Base-by-base conservation (phyloP, 2,797 vertebrate genomes). In the Oreochromis mossambicus region DNA sequence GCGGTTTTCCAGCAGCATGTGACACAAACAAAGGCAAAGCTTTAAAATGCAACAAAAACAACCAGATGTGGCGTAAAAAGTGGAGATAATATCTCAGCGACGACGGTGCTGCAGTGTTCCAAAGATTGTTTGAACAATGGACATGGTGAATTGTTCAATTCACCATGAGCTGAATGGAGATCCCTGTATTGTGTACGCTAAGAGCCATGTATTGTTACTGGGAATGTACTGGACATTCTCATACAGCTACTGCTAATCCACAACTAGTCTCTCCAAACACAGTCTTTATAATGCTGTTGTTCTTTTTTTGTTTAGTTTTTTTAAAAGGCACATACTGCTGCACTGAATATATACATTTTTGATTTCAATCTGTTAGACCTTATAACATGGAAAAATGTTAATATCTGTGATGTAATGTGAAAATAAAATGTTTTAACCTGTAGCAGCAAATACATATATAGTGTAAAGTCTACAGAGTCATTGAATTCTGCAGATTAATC, bases 21-120 rank as follows among this genome's bases (percentile, higher is more conserved):
- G 32, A 82, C 51, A 84, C 70, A 82, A 68, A 78, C 7, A 80
- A 38, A 84, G 75, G 55, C 17, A 68, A 81, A 61, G 41, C 50
- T 83, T 83, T 79, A 78, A 43, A 84, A 83, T 86, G 26, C 26
- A 85, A 76, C 61, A 84, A 80, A 87, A 88, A 83, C 70, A 82
- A 76, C 66, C 81, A 85, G 78, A 90, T 86, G 79, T 81, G 66
- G 41, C 55, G 43, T 78, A 79, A 90, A 77, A 85, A 81, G 50
- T 48, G 66, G 32, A 81, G 84, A 81, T 88, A 73, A 61, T 29
- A 87, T 89, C 82, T 78, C 58, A 15, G 68, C 19, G 56, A 81
- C 54, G 21, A 79, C 12, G 7, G 36, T 1, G 1, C 79, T 61
- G 36, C 61, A 36, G 58, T 58, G 21, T 81, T 41, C 58, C 56